Conservation (phyloP, 2,888 invertebrate species). For the Platerodrilus igneus region DNA sequence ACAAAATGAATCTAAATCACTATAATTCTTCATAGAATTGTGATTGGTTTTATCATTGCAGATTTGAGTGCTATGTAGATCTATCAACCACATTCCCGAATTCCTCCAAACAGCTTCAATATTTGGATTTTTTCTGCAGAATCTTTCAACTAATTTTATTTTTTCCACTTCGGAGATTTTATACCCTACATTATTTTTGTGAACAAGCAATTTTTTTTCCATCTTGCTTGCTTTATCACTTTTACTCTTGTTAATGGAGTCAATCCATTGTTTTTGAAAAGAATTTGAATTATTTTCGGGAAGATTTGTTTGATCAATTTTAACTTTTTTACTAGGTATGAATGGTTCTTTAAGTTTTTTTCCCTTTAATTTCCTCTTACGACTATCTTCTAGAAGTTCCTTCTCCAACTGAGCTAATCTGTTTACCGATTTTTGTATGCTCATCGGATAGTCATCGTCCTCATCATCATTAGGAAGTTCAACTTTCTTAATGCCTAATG, state of each 20-base stretch:
- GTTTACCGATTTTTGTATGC: conserved; percentile 39
- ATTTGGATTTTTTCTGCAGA: conserved; percentile 6
- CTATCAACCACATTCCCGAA: conserved; percentile 43
- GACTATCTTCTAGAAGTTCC: conserved; percentile 30
- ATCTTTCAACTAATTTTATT: neutral
- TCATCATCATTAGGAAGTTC: conserved; percentile 39
- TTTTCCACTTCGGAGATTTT: too few species aligned
- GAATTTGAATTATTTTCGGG: too few species aligned
- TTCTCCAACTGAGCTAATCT: conserved; percentile 42
- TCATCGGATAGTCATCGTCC: conserved; percentile 34
- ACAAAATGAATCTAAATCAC: too few species aligned
- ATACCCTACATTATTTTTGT: too few species aligned
- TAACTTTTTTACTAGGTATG: too few species aligned
- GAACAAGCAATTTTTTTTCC: too few species aligned
- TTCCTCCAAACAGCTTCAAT: conserved; percentile 38
- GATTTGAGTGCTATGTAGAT: too few species aligned
- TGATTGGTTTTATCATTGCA: too few species aligned
- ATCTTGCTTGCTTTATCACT: conserved; percentile 2
- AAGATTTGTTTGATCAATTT: too few species aligned
- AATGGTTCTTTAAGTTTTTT: neutral
- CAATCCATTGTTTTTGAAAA: too few species aligned
- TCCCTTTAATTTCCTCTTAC: conserved; percentile 41
- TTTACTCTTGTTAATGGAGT: neutral
- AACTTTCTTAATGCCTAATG: conserved; percentile 58
- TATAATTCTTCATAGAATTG: too few species aligned